Evolutionary conservation across 2,888 invertebrate genomes (phyloP), one percentile per base, ranked within the genome.

Genomic region (Neelides folsomi): DNA sequence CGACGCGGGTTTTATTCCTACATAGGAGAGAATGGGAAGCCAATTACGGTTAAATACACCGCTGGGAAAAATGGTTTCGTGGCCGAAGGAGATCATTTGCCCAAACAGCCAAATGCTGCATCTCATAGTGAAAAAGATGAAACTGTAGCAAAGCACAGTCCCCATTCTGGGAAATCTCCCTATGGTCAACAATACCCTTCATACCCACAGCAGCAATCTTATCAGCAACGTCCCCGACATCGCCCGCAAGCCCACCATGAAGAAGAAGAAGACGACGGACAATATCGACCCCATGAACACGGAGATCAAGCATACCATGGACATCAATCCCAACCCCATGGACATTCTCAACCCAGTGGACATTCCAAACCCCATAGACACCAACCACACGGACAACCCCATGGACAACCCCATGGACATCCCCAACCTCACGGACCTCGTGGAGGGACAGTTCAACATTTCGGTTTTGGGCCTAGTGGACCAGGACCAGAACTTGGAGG

Each of bases 1-100:
- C 70, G 81, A 54, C 75, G 77, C 1, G 81, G 81, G 0, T 76
- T 76, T 0, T 80, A 79, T 67, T 77, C 78, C 62, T 80, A 79
- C 71, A 76, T 78, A 54, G 81, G 81, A 54, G 80, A 81, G 0
- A 77, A 69, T 51, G 81, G 81, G 0, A 77, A 78, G 66, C 73
- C 78, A 15, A 78, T 81, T 56, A 77, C 77, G 37, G 76, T 81
- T 15, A 81, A 77, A 67, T 78, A 75, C 67, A 73, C 66, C 13
- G 67, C 67, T 13, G 67, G 67, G 5, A 66, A 66, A 49, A 66
- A 66, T 43, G 66, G 66, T n/a, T 66, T 65, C 44, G 49, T 59
- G 19, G 64, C 62, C 15, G 63, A 63, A 52, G 63, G 63, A 4
- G 58, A 51, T 37, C 63, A 63, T 52, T 51, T 63, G 35, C 62